These are phyloP conservation scores for Rousettus madagascariensis DNA, from an alignment of 2,797 vertebrate genomes.

Conservation along the genomic window DNA sequence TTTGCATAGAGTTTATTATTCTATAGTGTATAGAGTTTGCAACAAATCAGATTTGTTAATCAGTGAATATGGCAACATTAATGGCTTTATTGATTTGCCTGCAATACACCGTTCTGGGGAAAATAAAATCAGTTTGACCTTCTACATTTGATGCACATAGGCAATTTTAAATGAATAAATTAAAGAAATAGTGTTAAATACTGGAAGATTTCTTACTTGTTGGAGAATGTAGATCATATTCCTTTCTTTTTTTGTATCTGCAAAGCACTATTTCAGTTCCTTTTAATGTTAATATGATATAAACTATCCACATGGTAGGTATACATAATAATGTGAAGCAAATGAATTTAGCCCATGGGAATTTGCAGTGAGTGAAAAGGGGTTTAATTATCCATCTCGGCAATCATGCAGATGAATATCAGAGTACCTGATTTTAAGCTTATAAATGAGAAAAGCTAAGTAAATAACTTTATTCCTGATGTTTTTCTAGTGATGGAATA, in stretches of 20 bases:
- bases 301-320: not conserved
- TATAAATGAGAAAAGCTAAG: not conserved
- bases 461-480: not conserved
- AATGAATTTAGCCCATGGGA: not conserved
- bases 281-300: not conserved
- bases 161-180: not conserved
- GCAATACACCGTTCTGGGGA: not conserved
- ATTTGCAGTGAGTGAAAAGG: not conserved
- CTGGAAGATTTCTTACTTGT: not conserved
- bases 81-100: not conserved
- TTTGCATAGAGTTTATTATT: not conserved
- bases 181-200: not conserved
- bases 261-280: not conserved
- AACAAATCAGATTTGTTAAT: not conserved
- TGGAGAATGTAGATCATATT: not conserved
- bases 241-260: slow-evolving; percentile 36
- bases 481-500: not conserved
- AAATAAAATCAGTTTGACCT: not conserved
- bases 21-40: not conserved
- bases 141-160: not conserved
- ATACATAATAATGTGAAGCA: not conserved
- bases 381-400: not conserved
- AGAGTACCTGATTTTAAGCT: not conserved
- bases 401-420: not conserved
- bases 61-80: not conserved